A percentile compares a stretch with the other conserved stretches of the same genome.
phyloP scores from a whole-genome alignment of 1,140 invertebrate genomes.

The Saccostrea echinata region DNA sequence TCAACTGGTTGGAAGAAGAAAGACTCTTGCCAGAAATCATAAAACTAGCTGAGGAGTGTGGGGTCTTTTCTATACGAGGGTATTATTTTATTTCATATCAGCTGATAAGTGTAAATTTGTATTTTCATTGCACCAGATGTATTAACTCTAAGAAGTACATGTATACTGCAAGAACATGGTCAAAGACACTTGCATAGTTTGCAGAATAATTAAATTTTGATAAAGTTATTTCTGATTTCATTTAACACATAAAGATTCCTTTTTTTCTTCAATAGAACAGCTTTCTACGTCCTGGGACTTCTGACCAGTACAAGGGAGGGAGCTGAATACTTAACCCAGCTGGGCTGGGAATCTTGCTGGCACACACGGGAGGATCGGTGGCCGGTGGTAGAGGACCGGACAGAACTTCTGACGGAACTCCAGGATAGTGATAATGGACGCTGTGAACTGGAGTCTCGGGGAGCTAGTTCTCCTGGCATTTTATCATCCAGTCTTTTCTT shows the following conservation, averaged over 20 bases:
- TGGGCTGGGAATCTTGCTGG: conserved; percentile 91
- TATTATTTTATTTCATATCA: conserved; percentile 52
- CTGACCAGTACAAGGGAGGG: conserved; percentile 91
- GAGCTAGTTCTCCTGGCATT: conserved; percentile 44
- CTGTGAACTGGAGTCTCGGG: conserved; percentile 48
- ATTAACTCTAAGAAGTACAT: too few relatives aligned
- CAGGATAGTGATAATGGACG: conserved; percentile 61
- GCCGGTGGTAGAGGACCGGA: conserved; percentile 88
- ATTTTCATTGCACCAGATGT: background rate
- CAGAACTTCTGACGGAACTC: conserved; percentile 56
- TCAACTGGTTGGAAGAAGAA: conserved; percentile 85
- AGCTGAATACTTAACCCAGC: conserved; percentile 86
- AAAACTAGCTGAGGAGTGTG: conserved; percentile 87
- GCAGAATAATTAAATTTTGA: too few relatives aligned
- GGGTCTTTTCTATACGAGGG: conserved; percentile 92
- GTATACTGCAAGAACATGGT: too few relatives aligned
- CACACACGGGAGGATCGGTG: conserved; percentile 88
- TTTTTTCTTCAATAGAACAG: conserved; percentile 83
- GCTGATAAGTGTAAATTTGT: background rate
- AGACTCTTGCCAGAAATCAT: conserved; percentile 84
- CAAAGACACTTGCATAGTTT: too few relatives aligned
- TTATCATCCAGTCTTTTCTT: conserved; percentile 57
- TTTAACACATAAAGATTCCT: background rate
- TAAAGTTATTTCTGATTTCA: too few relatives aligned
- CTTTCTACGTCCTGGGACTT: conserved; percentile 92